Conservation (phyloP, 2,113 vertebrate genomes). For the Xiphophorus maculatus region DNA sequence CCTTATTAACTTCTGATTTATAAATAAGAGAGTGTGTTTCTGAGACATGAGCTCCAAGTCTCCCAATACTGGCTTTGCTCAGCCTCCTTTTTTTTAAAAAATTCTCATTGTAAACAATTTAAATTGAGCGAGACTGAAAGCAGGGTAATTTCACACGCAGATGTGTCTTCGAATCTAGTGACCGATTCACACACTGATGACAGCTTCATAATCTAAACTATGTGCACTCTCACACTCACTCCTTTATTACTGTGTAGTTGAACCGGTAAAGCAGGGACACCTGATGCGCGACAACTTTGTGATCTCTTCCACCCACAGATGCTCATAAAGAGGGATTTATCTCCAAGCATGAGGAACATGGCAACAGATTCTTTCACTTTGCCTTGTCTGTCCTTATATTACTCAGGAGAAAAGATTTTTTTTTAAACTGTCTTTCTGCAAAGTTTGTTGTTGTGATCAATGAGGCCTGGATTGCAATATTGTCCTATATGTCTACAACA, state of each 20-base stretch:
- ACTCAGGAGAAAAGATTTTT: neutral
- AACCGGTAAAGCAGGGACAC: conserved; percentile 20
- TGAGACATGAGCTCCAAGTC: conserved; percentile 46
- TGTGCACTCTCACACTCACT: conserved; percentile 10
- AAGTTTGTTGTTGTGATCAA: neutral
- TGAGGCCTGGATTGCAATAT: neutral
- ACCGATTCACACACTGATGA: conserved; percentile 53
- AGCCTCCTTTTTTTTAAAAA: conserved; percentile 28
- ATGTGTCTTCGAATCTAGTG: conserved; percentile 71
- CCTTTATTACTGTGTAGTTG: conserved; percentile 10
- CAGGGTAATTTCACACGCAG: conserved; percentile 30
- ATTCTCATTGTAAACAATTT: conserved; percentile 62
- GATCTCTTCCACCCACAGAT: neutral
- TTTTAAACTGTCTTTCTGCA: no score
- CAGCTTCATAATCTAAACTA: conserved; percentile 47
- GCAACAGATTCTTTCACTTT: neutral
- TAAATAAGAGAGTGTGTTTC: conserved; percentile 49
- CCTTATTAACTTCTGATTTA: neutral
- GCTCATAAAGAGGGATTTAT: conserved; percentile 11
- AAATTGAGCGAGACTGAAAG: conserved; percentile 49
- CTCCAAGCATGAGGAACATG: conserved; percentile 12
- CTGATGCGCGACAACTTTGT: conserved; percentile 22
- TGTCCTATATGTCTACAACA: neutral
- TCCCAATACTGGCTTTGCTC: conserved; percentile 37
- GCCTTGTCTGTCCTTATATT: neutral